phyloP scores from a whole-genome alignment of 1,140 invertebrate species.

The Scaptomyza hsui region DNA sequence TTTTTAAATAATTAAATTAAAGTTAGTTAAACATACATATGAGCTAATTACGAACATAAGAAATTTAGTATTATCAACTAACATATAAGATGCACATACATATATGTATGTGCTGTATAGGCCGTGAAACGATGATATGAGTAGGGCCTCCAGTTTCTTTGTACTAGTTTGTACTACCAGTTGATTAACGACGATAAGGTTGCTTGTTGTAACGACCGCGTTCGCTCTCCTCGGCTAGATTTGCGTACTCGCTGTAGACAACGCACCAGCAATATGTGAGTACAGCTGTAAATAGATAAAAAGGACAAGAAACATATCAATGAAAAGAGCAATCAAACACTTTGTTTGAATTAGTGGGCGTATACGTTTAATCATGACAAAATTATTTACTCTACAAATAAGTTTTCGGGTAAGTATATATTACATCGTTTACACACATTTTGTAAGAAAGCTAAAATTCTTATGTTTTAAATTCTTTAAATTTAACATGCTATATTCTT shows the following conservation, averaged over 20 bases:
- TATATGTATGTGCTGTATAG: constrained; percentile 6
- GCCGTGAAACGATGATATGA: constrained; percentile 24
- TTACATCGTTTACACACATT: too few species aligned
- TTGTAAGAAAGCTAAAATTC: too few species aligned
- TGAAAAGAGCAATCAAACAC: background rate
- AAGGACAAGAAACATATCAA: background rate
- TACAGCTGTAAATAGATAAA: constrained; percentile 87
- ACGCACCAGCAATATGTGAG: constrained; percentile 90
- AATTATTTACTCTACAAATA: too few species aligned
- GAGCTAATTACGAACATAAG: constrained; percentile 69
- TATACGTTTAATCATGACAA: background rate
- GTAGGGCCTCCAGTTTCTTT: constrained; percentile 1
- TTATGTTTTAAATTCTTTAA: too few species aligned
- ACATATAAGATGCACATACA: constrained; percentile 39
- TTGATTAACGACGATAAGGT: constrained; percentile 86
- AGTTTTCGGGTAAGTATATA: too few species aligned
- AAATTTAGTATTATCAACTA: constrained; percentile 47
- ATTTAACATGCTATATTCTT: too few species aligned
- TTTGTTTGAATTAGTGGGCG: background rate
- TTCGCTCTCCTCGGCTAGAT: constrained; percentile 88
- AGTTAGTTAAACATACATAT: constrained; percentile 69
- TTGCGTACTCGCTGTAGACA: constrained; percentile 91
- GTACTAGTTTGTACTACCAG: background rate
- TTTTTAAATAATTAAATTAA: constrained; percentile 63
- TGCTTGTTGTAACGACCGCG: constrained; percentile 87